These are phyloP conservation scores for Isurus oxyrinchus DNA, from an alignment of 2,113 vertebrate genomes.

Conservation along the genomic window DNA sequence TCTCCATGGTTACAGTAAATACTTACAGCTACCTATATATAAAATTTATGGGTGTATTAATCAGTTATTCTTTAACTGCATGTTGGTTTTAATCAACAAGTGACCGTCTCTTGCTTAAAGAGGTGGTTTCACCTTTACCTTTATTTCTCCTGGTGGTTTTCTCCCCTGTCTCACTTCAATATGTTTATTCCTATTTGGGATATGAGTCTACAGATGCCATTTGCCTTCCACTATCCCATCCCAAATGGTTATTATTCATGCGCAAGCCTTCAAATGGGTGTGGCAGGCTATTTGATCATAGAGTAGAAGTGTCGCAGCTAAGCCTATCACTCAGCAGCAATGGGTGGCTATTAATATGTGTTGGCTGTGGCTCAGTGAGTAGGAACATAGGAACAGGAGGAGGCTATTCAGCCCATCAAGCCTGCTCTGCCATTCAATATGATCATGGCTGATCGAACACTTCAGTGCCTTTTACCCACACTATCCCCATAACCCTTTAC, in stretches of 20 bases:
- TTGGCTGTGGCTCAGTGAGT: too few relatives aligned
- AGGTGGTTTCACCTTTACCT: background rate
- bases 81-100: background rate
- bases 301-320: background rate
- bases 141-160: background rate
- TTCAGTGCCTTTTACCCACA: too few relatives aligned
- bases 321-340: background rate
- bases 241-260: background rate
- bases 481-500: too few relatives aligned
- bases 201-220: background rate
- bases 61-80: constrained; percentile 19
- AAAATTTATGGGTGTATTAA: constrained; percentile 19
- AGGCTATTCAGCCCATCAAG: too few relatives aligned
- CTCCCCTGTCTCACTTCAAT: background rate
- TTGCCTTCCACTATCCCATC: background rate
- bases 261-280: background rate
- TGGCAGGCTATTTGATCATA: background rate
- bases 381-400: too few relatives aligned
- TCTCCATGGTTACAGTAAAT: constrained; percentile 31
- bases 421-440: too few relatives aligned
- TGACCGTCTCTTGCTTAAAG: background rate
- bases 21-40: constrained; percentile 5
- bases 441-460: too few relatives aligned
- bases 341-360: too few relatives aligned
- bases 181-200: background rate